Base-by-base conservation (phyloP, 2,888 invertebrate genomes). In the Caenorhabditis macrosperma region DNA sequence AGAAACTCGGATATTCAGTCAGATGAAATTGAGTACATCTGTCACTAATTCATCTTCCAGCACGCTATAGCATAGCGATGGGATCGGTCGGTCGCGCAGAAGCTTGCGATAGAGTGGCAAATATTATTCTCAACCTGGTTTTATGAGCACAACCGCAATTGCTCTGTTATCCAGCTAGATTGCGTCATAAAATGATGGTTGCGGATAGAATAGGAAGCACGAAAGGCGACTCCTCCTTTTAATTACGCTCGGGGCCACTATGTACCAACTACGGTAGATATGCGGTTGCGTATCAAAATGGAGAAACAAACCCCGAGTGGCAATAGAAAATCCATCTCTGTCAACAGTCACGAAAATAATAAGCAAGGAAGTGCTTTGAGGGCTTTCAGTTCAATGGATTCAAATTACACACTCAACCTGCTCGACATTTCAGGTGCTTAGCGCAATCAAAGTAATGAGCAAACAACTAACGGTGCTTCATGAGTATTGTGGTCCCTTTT, bases 401-500 rank as follows among this genome's bases (percentile, higher is more conserved):
- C 80, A 71, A 35, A 68, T 76, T 76, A 80, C 80, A 74, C 63
- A 72, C 77, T 69, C 63, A 57, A 52, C 54, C 68, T 66, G 41
- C 35, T 44, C 15, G 1, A 20, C 44, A 44, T 20, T n/a, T 44
- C 52, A 72, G 76, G 78, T 81, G 76, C 75, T 79, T 61, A 71
- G 59, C 77, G 63, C 83, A 84, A 84, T 84, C 83, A 84, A 80
- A 82, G 83, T 84, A 82, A 84, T 84, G 82, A 79, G 80, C 82
- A 82, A 84, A 84, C 72, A 83, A 33, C 54, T 52, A 54, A 17
- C 22, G 52, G 30, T 30, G 41, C 30, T 46, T 46, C 30, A 44
- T 57, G 26, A 55, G 67, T 59, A 17, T 38, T 15, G 50, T 35
- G 10, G 22, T 61, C 24, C 30, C 38, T 44, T 76, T 68, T 54